Evolutionary conservation across 2,888 invertebrate genomes (phyloP).

Genomic region (Choreutis nemorana): DNA sequence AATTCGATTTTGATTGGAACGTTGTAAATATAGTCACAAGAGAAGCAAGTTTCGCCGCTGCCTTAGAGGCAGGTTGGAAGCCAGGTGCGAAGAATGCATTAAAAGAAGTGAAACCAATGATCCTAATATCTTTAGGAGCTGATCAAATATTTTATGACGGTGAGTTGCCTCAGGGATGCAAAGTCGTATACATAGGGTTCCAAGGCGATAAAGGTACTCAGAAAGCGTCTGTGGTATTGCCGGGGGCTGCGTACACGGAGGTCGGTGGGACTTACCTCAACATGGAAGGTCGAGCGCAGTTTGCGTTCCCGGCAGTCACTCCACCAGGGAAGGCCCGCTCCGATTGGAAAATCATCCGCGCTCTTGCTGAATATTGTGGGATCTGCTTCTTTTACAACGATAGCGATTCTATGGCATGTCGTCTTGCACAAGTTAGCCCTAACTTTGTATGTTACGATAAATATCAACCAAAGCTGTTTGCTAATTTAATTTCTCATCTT

Average conservation of each 20-base stretch:
- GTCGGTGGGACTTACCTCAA: slow-evolving; percentile 94
- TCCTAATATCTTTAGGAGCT: slow-evolving; percentile 90
- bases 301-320: slow-evolving; percentile 84
- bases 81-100: slow-evolving; percentile 71
- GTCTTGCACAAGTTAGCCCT: slow-evolving; percentile 43
- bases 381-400: slow-evolving; percentile 32
- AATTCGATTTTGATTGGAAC: slow-evolving; percentile 19
- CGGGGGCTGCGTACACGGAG: slow-evolving; percentile 97
- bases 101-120: slow-evolving; percentile 71
- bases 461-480: slow-evolving; percentile 32
- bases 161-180: slow-evolving; percentile 78
- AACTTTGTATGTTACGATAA: slow-evolving; percentile 28
- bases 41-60: slow-evolving; percentile 92
- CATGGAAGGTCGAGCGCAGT: slow-evolving; percentile 94
- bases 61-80: slow-evolving; percentile 93
- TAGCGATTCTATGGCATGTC: slow-evolving; percentile 20
- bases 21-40: slow-evolving; percentile 91
- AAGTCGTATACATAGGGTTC: slow-evolving; percentile 89
- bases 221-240: slow-evolving; percentile 88
- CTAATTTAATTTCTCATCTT: slow-evolving; percentile 17
- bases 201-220: slow-evolving; percentile 95
- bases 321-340: slow-evolving; percentile 93
- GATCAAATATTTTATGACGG: slow-evolving; percentile 83
- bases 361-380: slow-evolving; percentile 38
- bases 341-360: slow-evolving; percentile 94